Base-by-base conservation (phyloP, 2,888 invertebrate genomes). In the Caenorhabditis sp. region DNA sequence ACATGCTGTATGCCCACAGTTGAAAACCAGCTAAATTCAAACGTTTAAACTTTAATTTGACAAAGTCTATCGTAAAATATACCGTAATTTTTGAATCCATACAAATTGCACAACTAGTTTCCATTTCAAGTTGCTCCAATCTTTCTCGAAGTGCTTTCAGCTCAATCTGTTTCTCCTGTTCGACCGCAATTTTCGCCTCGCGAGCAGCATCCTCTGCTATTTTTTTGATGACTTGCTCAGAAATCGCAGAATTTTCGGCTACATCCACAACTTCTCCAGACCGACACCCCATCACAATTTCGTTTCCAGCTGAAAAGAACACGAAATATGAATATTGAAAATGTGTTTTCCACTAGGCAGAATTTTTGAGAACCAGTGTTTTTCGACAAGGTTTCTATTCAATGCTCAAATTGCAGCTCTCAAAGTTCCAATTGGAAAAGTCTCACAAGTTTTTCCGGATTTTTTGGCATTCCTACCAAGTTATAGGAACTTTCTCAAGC, bases 1-100 rank as follows among this genome's bases (percentile, higher is more conserved):
- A 58, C 79, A 79, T 2, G 77, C 73, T 10, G 75, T 77, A 36
- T 79, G 79, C 7, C 77, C 77, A 61, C 75, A 79, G 52, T 75
- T 75, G 60, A 70, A 70, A 0, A 75, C 70, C 54, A 70, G 59
- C 74, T 75, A 53, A 43, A 31, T 26, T 21, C n/a, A n/a, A n/a
- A n/a, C n/a, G n/a, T n/a, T n/a, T n/a, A n/a, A n/a, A n/a, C n/a
- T n/a, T n/a, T n/a, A n/a, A n/a, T n/a, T n/a, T n/a, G n/a, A n/a
- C n/a, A n/a, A n/a, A n/a, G n/a, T n/a, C n/a, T n/a, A n/a, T n/a
- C n/a, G n/a, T n/a, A n/a, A n/a, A n/a, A 52, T 21, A n/a, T 26
- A 56, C 56, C 26, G 56, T 26, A 53, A 76, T 76, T 21, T 75
- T 69, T 2, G 68, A 63, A 52, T 79, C 79, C 70, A 79, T 69